phyloP scores from a whole-genome alignment of 2,113 vertebrate genomes.

The Lipophrys pholis region DNA sequence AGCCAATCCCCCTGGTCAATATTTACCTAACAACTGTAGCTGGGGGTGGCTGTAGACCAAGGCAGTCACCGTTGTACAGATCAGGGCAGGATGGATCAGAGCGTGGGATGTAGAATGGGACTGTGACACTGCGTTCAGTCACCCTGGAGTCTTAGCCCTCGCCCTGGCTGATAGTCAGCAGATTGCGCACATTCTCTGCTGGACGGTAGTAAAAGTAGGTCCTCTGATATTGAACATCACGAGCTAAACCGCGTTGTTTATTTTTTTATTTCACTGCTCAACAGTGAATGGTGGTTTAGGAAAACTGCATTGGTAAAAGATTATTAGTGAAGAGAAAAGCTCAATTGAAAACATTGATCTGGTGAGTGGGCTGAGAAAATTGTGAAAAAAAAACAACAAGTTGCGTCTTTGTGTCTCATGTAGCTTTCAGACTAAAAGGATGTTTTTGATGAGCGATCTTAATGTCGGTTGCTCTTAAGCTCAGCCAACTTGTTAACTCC shows the following conservation, averaged over 20 bases:
- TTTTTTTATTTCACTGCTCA: slow-evolving; percentile 25
- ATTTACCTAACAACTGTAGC: slow-evolving; percentile 50
- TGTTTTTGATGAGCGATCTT: slow-evolving; percentile 56
- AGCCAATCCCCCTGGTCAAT: slow-evolving; percentile 52
- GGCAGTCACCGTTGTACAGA: slow-evolving; percentile 24
- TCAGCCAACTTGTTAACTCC: slow-evolving; percentile 41
- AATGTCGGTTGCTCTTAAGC: slow-evolving; percentile 48
- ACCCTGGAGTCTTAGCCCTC: slow-evolving; percentile 43
- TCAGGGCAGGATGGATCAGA: slow-evolving; percentile 23
- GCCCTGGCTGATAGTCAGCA: slow-evolving; percentile 32
- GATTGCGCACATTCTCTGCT: slow-evolving; percentile 26
- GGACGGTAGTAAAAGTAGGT: slow-evolving; percentile 28
- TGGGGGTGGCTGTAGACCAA: slow-evolving; percentile 12
- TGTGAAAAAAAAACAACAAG: slow-evolving; percentile 11
- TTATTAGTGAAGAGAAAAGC: slow-evolving; percentile 29
- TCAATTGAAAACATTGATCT: slow-evolving; percentile 16
- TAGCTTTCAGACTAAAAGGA: slow-evolving; percentile 46
- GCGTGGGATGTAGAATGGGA: slow-evolving; percentile 30
- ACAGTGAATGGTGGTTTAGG: background rate
- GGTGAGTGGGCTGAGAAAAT: slow-evolving; percentile 32
- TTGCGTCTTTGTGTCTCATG: slow-evolving; percentile 44
- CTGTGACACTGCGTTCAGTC: slow-evolving; percentile 44
- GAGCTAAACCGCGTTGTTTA: slow-evolving; percentile 12
- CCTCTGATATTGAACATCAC: slow-evolving; percentile 17
- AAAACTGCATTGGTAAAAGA: slow-evolving; percentile 1